phyloP scores from a whole-genome alignment of 2,113 vertebrate genomes.

The Varanus salvator region DNA sequence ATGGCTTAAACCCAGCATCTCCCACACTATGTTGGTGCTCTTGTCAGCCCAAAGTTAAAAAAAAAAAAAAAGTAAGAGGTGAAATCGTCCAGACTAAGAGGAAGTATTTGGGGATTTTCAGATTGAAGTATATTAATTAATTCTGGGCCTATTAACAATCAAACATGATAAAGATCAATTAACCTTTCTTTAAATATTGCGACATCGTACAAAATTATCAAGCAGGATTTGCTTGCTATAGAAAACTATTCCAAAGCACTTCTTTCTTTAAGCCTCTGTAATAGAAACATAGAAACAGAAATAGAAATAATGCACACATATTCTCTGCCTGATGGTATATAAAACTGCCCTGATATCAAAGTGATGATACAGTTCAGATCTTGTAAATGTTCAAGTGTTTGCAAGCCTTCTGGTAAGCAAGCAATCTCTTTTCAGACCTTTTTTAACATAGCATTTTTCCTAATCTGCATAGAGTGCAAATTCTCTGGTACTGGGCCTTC shows the following conservation, averaged over 20 bases:
- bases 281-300: no score
- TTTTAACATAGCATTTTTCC: conserved; percentile 1
- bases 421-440: background rate
- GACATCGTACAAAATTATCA: background rate
- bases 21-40: background rate
- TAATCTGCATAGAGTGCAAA: background rate
- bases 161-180: background rate
- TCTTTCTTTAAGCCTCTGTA: background rate
- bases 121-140: background rate
- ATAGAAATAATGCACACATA: background rate
- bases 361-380: background rate
- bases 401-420: background rate
- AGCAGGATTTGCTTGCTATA: background rate
- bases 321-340: no score
- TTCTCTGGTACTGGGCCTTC: background rate
- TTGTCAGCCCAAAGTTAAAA: background rate
- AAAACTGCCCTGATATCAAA: background rate
- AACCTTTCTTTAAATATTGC: background rate
- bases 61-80: background rate
- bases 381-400: background rate
- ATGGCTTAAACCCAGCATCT: no score
- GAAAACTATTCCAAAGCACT: background rate
- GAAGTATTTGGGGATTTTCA: background rate
- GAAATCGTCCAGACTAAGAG: background rate
- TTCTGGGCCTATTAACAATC: background rate